A percentile compares a stretch with the other conserved stretches of the same genome.
phyloP scores from a whole-genome alignment of 53 echinoderm and acorn worm species.

The Antedon mediterranea region DNA sequence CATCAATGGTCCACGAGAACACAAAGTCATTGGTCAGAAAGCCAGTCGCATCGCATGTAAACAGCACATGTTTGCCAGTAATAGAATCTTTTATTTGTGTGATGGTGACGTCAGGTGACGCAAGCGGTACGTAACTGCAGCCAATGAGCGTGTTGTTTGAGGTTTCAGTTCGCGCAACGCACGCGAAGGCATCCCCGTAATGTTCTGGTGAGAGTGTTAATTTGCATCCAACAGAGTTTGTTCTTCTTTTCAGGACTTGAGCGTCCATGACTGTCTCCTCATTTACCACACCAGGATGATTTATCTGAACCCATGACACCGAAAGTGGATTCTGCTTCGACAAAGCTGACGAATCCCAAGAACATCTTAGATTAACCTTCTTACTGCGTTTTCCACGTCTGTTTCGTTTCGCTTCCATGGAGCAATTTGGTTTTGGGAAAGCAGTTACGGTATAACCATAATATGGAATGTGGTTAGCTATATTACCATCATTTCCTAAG shows the following conservation, averaged over 20 bases:
- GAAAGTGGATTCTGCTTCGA: background rate
- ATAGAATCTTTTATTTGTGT: background rate
- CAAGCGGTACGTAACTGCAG: background rate
- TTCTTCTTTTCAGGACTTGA: background rate
- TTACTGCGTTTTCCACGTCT: background rate
- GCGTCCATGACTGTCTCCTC: background rate
- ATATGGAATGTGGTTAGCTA: background rate
- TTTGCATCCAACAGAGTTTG: background rate
- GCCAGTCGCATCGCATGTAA: background rate
- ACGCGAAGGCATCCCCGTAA: background rate
- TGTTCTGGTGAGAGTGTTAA: background rate
- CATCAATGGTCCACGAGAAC: background rate
- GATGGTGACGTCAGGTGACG: background rate
- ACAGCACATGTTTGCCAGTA: background rate
- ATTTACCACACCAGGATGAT: background rate
- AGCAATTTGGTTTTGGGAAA: background rate
- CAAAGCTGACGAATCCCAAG: background rate
- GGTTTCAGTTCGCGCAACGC: background rate
- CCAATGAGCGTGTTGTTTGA: background rate
- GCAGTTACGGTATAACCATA: background rate
- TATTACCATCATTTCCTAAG: background rate
- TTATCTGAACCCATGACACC: background rate
- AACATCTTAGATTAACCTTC: background rate
- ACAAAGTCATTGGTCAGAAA: background rate
- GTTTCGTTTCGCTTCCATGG: too few species aligned